Conservation (phyloP, 2,888 invertebrate genomes). For the Diaphora mendica region DNA sequence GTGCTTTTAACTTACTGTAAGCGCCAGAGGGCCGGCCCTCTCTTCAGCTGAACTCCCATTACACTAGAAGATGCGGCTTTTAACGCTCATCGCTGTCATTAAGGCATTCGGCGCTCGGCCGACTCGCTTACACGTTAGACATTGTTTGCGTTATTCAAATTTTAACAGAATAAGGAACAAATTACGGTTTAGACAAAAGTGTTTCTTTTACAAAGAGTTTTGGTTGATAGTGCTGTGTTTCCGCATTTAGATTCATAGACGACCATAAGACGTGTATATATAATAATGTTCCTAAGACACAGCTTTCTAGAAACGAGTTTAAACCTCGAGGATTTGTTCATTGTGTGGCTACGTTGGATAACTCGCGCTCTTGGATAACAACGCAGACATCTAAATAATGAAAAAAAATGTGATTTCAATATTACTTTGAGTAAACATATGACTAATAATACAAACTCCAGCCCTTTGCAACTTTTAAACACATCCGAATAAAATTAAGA, state of each 20-base stretch:
- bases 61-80: conserved; percentile 24
- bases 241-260: too few relatives aligned
- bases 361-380: not conserved
- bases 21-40: conserved; percentile 5
- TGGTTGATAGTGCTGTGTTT: not conserved
- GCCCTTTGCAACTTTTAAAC: too few relatives aligned
- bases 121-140: conserved; percentile 7
- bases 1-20: conserved; percentile 17
- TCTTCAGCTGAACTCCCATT: conserved; percentile 18
- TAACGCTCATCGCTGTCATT: conserved; percentile 40
- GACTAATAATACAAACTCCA: not conserved
- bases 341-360: too few relatives aligned
- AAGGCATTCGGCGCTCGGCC: conserved; percentile 35
- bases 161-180: not conserved
- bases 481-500: too few relatives aligned
- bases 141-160: conserved; percentile 18
- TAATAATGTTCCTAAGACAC: not conserved
- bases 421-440: not conserved
- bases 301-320: too few relatives aligned
- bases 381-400: not conserved
- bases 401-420: not conserved
- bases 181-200: not conserved
- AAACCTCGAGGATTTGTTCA: not conserved
- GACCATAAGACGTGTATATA: too few relatives aligned
- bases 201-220: not conserved